Conservation (phyloP, 2,797 vertebrate genomes). For the Phylloscopus collybita region DNA sequence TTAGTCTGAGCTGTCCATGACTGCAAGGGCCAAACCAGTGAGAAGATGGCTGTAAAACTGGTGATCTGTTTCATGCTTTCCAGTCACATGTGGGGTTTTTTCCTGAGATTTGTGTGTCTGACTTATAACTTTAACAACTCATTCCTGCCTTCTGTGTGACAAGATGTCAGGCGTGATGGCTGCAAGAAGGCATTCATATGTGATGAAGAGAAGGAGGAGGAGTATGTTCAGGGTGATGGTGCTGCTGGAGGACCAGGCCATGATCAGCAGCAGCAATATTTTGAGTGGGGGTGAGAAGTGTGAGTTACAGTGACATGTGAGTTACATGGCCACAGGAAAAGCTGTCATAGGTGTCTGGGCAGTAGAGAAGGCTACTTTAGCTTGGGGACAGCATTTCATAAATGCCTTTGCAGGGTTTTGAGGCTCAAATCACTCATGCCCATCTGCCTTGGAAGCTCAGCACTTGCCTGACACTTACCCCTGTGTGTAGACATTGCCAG, state of each 20-base stretch:
- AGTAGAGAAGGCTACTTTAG: neutral
- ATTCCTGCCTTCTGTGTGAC: neutral
- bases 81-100: neutral
- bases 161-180: rapidly evolving
- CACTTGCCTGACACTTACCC: neutral
- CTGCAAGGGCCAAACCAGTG: rapidly evolving
- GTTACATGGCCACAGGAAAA: neutral
- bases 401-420: neutral
- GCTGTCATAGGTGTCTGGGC: neutral
- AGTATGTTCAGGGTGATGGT: neutral
- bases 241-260: neutral
- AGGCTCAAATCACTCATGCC: neutral
- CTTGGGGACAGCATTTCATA: neutral
- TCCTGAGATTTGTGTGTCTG: neutral
- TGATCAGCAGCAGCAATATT: neutral
- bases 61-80: neutral
- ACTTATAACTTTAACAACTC: neutral
- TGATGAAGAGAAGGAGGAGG: neutral
- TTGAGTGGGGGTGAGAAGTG: neutral
- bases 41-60: neutral
- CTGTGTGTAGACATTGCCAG: neutral
- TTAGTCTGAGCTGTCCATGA: neutral
- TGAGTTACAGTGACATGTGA: neutral
- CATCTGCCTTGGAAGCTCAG: neutral
- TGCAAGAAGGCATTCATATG: rapidly evolving